Percentiles rank a stretch among this genome's conserved stretches.
Evolutionary conservation across 1,140 invertebrate species (phyloP).

Genomic region (Drosophila auraria): DNA sequence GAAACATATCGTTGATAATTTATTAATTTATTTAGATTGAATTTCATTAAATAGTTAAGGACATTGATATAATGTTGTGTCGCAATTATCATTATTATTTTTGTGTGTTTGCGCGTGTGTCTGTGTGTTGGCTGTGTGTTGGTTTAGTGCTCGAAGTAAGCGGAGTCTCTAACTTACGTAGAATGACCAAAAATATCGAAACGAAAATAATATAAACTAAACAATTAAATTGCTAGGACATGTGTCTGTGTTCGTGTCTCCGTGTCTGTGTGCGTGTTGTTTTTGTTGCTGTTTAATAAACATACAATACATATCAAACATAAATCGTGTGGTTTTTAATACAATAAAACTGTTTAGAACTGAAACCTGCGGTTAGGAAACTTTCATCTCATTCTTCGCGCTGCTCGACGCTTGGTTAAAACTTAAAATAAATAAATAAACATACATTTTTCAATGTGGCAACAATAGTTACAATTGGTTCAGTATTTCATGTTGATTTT

Average conservation of each 20-base stretch:
- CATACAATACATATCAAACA: constrained; percentile 62
- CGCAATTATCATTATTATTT: constrained; percentile 63
- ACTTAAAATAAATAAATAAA: constrained; percentile 84
- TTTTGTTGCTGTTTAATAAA: constrained; percentile 58
- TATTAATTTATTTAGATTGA: constrained; percentile 81
- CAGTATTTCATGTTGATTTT: constrained; percentile 52
- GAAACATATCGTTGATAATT: constrained; percentile 48
- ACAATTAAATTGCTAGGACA: constrained; percentile 81
- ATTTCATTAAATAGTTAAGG: constrained; percentile 82
- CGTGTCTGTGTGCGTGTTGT: constrained; percentile 36
- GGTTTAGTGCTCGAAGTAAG: constrained; percentile 63
- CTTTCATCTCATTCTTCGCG: constrained; percentile 26
- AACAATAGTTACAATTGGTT: constrained; percentile 79
- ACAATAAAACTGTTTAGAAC: constrained; percentile 63
- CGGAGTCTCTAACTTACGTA: constrained; percentile 28
- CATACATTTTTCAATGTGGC: constrained; percentile 79
- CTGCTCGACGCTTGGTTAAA: constrained; percentile 53
- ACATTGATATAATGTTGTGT: constrained; percentile 80
- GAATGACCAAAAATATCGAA: constrained; percentile 48
- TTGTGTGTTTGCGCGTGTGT: constrained; percentile 28
- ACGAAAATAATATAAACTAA: constrained; percentile 66
- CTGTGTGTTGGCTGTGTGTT: constrained; percentile 34
- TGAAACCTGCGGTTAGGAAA: constrained; percentile 69
- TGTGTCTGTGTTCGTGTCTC: constrained; percentile 44
- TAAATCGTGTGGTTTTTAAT: constrained; percentile 63